Evolutionary conservation across 2,113 vertebrate species (phyloP), one percentile per base, ranked within the genome.

Genomic region (Xiphorhynchus elegans): DNA sequence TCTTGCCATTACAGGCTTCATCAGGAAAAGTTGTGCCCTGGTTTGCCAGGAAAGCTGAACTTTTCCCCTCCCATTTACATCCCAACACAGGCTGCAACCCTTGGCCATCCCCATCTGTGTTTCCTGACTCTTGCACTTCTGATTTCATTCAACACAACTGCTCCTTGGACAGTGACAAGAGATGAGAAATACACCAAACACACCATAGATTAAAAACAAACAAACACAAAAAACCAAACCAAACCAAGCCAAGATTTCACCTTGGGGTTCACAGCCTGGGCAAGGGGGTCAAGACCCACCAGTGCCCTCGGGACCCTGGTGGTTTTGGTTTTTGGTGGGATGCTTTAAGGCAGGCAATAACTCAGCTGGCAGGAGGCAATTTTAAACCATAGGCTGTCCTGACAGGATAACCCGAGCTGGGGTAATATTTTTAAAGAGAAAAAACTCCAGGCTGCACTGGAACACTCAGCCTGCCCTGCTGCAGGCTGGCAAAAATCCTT

Each of bases 101-200:
- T 21, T 2, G 4, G 25, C 11, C 10, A 21, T 10, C 28, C 62
- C 10, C 70, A 49, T 5, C 12, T 8, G 29, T 0, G 1, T 20
- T 55, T 5, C 2, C 9, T 64, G 2, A 17, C 21, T 66, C 29
- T 68, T n/a, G 19, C 26, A 24, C 19, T 81, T 46, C n/a, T 26
- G 1, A 7, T 5, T 46, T 69, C 58, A 67, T 74, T 28, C 40
- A 29, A 7, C 10, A 35, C 1, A 1, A 6, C 6, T 4, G 1
- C 9, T 60, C 15, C 39, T 64, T 29, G 14, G 33, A 17, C 0
- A 0, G 23, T 11, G 7, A 56, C 53, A 37, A 21, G 72, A 69
- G 73, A 74, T 6, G 21, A 83, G 37, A 63, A 73, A 69, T 2
- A 44, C 60, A 18, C 11, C 50, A 72, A 35, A 29, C 7, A 46